A percentile compares a stretch with the other conserved stretches of the same genome.
These are phyloP conservation scores for Apoda limacodes DNA, from an alignment of 2,888 invertebrate species.

Conservation along the genomic window DNA sequence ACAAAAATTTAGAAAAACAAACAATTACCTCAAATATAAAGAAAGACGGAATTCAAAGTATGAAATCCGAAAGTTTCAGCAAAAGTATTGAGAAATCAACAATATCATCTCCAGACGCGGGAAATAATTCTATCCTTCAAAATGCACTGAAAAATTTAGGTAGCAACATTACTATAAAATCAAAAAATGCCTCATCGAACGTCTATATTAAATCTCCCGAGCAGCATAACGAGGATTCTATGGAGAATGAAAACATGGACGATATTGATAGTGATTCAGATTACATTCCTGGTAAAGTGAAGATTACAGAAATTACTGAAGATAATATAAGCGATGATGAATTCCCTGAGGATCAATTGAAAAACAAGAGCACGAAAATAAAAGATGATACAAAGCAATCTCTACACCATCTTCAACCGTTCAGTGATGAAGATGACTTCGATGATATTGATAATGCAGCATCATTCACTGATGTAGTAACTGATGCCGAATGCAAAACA, in stretches of 20 bases:
- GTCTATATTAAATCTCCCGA: slow-evolving; percentile 4
- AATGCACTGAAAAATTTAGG: slow-evolving; percentile 42
- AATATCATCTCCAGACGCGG: no score
- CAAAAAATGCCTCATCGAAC: slow-evolving; percentile 34
- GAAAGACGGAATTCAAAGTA: slow-evolving; percentile 26
- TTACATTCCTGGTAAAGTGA: slow-evolving; percentile 28
- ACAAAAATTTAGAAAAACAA: slow-evolving; percentile 14
- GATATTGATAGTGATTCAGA: slow-evolving; percentile 30
- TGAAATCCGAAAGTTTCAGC: no score
- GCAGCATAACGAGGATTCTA: slow-evolving; percentile 17
- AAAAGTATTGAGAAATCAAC: no score
- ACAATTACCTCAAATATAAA: slow-evolving; percentile 20
- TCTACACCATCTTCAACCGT: no score
- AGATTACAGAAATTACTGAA: slow-evolving; percentile 41
- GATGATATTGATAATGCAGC: slow-evolving; percentile 33
- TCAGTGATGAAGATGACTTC: slow-evolving; percentile 23
- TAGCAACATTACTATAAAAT: slow-evolving; percentile 47
- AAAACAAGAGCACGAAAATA: slow-evolving; percentile 18
- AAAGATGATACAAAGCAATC: no score
- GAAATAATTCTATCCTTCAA: no score
- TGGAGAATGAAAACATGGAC: slow-evolving; percentile 14
- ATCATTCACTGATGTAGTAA: slow-evolving; percentile 19
- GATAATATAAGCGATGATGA: slow-evolving; percentile 30
- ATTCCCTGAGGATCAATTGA: slow-evolving; percentile 20
- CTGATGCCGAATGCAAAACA: slow-evolving; percentile 17